phyloP scores from a whole-genome alignment of 2,113 vertebrate species.

The Uria aalge region DNA sequence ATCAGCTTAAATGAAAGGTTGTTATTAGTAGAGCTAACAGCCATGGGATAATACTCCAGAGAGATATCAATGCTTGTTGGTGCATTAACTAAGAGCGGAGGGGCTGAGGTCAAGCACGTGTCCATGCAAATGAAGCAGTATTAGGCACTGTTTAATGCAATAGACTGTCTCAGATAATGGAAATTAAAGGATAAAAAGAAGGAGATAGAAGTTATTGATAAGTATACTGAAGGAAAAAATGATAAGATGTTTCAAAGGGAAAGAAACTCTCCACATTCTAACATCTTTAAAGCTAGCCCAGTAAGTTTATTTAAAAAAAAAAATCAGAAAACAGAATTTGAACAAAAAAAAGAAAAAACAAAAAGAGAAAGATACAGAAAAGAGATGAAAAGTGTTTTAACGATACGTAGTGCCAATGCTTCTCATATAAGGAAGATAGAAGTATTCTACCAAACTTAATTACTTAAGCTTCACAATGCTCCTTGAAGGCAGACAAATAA shows the following conservation, averaged over 20 bases:
- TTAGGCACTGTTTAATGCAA: slow-evolving; percentile 63
- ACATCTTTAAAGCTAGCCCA: not conserved
- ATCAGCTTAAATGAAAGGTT: slow-evolving; percentile 72
- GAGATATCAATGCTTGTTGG: slow-evolving; percentile 61
- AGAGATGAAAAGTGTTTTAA: not conserved
- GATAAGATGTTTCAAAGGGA: not conserved
- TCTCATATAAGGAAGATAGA: accelerated
- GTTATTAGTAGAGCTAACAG: slow-evolving; percentile 77
- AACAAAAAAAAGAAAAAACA: not conserved
- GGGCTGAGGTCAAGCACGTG: slow-evolving; percentile 77
- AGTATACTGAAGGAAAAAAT: not conserved
- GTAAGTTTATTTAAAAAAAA: not conserved
- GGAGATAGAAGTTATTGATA: slow-evolving; percentile 56
- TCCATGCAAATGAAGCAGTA: slow-evolving; percentile 78
- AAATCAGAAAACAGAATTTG: not conserved
- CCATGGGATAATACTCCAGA: slow-evolving; percentile 68
- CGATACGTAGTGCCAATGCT: accelerated
- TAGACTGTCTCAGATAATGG: slow-evolving; percentile 55
- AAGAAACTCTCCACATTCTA: not conserved
- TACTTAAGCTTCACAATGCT: not conserved
- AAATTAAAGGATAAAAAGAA: slow-evolving; percentile 64
- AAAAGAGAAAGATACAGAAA: accelerated
- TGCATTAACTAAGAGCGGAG: slow-evolving; percentile 57
- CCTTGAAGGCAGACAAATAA: not conserved
- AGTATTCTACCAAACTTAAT: not conserved